phyloP scores from a whole-genome alignment of 1,140 invertebrate species.

The Carcinoscorpius rotundicauda region DNA sequence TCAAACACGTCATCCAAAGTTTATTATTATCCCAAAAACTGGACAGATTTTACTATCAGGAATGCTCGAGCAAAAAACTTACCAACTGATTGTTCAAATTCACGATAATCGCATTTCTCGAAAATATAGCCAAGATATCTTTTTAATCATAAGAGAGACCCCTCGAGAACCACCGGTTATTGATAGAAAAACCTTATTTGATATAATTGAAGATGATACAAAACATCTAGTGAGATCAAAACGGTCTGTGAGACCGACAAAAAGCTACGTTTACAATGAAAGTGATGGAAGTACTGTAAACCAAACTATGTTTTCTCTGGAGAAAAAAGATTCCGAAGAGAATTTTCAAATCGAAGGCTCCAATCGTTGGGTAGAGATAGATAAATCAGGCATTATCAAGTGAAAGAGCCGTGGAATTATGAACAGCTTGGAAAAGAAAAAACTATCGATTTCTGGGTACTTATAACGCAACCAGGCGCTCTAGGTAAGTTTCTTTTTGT shows the following conservation, averaged over 20 bases:
- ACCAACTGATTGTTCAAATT: conserved; percentile 50
- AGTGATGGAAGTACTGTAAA: conserved; percentile 77
- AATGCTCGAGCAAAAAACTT: conserved; percentile 21
- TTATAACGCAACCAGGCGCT: conserved; percentile 18
- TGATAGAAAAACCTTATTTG: conserved; percentile 1
- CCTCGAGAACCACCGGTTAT: conserved; percentile 7
- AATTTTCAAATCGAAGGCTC: conserved; percentile 88
- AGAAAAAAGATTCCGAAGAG: conserved; percentile 81
- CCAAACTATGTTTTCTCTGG: conserved; percentile 73
- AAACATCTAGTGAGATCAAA: conserved; percentile 7
- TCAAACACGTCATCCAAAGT: conserved; percentile 56
- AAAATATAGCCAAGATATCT: conserved; percentile 32
- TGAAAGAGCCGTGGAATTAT: conserved; percentile 94
- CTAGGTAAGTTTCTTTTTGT: conserved; percentile 13
- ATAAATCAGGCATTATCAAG: conserved; percentile 75
- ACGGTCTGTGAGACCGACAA: conserved; percentile 73
- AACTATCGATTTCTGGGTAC: conserved; percentile 89
- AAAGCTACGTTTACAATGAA: conserved; percentile 82
- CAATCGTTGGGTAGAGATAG: conserved; percentile 69
- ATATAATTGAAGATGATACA: not conserved
- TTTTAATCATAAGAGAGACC: conserved; percentile 14
- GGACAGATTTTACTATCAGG: conserved; percentile 70
- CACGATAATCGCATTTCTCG: conserved; percentile 64
- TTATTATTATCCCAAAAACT: conserved; percentile 81
- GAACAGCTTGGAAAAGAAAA: conserved; percentile 87